Base-by-base conservation (phyloP, 2,113 vertebrate genomes). In the Puntigrus tetrazona region DNA sequence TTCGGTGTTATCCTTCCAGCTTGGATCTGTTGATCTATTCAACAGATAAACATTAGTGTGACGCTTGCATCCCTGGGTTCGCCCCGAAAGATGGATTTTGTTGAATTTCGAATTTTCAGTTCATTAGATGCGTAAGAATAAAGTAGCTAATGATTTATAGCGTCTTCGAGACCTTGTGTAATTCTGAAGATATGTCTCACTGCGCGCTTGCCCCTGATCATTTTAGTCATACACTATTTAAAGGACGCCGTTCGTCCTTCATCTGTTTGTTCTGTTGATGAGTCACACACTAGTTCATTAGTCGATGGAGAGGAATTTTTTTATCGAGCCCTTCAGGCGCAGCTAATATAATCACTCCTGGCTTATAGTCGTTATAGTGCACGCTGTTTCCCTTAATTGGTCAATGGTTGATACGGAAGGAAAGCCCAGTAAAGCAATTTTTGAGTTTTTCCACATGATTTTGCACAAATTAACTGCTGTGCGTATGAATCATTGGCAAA, bases 231-330 rank as follows among this genome's bases (percentile, higher is more conserved):
- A 78, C 74, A 78, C 22, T 55, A 27, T 78, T 84, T 78, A 67
- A 84, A 84, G 83, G 83, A 84, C 61, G 70, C 16, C 34, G 41
- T 69, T 81, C 77, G 67, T 87, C 82, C 85, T 77, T 88, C 85
- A 83, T 88, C 88, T 52, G 87, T 36, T 38, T 77, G 55, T 55
- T 59, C 74, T 47, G 52, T 78, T 69, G 76, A 69, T 84, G 83
- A 84, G 43, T 84, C 83, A 84, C 65, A 84, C 83, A 29, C 59
- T 77, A 27, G 72, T 78, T 84, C 31, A 70, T 61, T 43, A n/a
- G n/a, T 78, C 22, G 27, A 80, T 80, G 41, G 43, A 47, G 41
- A 50, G 18, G 36, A 57, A 27, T 41, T 52, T 78, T n/a, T 78
- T 25, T 22, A 47, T 80, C 31, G 55, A 70, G 65, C 41, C 27